Evolutionary conservation across 2,797 vertebrate species (phyloP), one percentile per base, ranked within the genome.

Genomic region (Phoebastria nigripes): DNA sequence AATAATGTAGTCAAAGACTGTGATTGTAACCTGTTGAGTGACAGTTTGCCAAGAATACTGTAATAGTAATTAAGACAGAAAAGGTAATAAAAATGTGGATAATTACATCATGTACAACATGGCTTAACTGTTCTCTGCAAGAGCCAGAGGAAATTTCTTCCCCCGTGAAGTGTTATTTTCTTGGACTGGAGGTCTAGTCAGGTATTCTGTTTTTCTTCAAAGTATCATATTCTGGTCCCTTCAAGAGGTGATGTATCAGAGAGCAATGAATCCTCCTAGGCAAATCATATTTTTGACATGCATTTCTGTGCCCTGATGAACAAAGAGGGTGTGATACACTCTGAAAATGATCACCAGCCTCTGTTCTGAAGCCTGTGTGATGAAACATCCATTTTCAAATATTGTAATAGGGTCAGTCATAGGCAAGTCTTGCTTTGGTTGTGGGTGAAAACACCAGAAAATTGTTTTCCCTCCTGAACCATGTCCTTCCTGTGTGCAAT

Each of bases 51-150:
- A 93, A 85, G 81, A 78, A 26, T 21, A 56, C 61, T 95, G 86
- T 82, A 96, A 85, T 41, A 58, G 78, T 85, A 95, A 95, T 96
- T 97, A 94, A 87, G 74, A 63, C 63, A 95, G 67, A 95, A 94
- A 95, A 95, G 80, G 63, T 80, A 81, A 66, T 92, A 83, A 94
- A 91, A 96, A 80, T 80, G 71, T 82, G 52, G 65, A 22, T 93
- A 95, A 95, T 92, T 92, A 31, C 90, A 93, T 90, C 78, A 70
- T 84, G 73, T 82, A 73, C 70, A 87, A 70, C 67, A 55, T 84
- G 81, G 62, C 37, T 82, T 82, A 70, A 62, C 67, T 89, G 62
- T 87, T 87, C 55, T 55, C 55, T 82, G 70, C 33, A 39, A 56
- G 24, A 76, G 65, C 42, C 77, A 90, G 49, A 58, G 39, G 72